Evolutionary conservation across 2,113 vertebrate genomes (phyloP).

Genomic region (Psammodynastes pulverulentus): DNA sequence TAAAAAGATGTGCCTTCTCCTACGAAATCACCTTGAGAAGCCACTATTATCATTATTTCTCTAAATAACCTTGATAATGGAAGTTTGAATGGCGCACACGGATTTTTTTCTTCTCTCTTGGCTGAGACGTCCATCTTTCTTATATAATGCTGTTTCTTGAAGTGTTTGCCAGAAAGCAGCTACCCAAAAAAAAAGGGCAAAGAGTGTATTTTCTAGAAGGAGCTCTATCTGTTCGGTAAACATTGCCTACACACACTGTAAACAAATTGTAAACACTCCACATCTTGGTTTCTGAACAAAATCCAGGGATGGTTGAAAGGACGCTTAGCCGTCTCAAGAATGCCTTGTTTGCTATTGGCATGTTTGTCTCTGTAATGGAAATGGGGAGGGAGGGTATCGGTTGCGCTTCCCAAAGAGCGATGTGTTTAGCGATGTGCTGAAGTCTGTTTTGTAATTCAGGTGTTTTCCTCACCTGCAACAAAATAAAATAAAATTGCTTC

Average conservation of each 20-base stretch:
- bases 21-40: conserved; percentile 15
- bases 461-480: not conserved
- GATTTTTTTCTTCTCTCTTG: not conserved
- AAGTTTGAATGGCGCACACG: not conserved
- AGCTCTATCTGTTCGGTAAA: not conserved
- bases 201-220: not conserved
- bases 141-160: not conserved
- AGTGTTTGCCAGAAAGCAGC: not conserved
- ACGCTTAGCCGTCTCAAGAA: not conserved
- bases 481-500: not conserved
- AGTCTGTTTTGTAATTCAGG: not conserved
- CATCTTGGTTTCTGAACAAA: not conserved
- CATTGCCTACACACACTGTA: not conserved
- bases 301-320: not conserved
- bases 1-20: not conserved
- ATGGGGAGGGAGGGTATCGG: not conserved
- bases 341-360: not conserved
- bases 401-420: not conserved
- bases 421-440: not conserved
- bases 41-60: not conserved
- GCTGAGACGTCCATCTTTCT: not conserved
- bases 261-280: not conserved
- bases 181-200: not conserved
- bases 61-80: not conserved
- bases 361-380: not conserved